Percentiles rank a stretch among this genome's conserved stretches.
These are phyloP conservation scores for Clarias magur DNA, from an alignment of 2,113 vertebrate genomes.

Conservation along the genomic window DNA sequence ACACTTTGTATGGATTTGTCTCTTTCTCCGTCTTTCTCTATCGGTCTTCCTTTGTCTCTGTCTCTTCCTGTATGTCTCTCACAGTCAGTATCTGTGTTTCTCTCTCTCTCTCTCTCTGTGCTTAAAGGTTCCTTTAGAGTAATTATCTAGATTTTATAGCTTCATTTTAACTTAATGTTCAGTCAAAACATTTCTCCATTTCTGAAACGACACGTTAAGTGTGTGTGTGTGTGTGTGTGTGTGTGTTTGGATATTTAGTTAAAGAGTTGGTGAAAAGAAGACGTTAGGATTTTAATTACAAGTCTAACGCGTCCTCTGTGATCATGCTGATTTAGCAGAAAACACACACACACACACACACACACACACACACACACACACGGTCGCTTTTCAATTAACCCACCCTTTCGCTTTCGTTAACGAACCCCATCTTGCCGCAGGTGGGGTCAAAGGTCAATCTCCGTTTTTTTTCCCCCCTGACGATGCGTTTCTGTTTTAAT, in stretches of 20 bases:
- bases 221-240: background rate
- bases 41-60: background rate
- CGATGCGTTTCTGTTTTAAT: constrained; percentile 18
- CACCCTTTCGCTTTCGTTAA: background rate
- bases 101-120: background rate
- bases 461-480: constrained; percentile 23
- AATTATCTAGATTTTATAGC: background rate
- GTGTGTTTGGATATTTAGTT: constrained; percentile 13
- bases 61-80: background rate
- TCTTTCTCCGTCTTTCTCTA: background rate
- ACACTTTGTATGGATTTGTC: background rate
- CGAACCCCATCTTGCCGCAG: background rate
- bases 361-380: constrained; percentile 10
- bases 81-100: background rate
- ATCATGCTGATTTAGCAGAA: constrained; percentile 47
- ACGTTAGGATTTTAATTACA: constrained; percentile 42
- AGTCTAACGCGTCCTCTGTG: constrained; percentile 4
- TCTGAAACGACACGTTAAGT: background rate
- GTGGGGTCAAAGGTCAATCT: background rate
- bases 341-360: constrained; percentile 1
- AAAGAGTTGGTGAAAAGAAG: background rate
- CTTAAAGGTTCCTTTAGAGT: background rate
- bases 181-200: background rate
- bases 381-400: constrained; percentile 47
- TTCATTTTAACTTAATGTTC: background rate